These are phyloP conservation scores for Zosterops borbonicus DNA, from an alignment of 2,113 vertebrate species.

Conservation along the genomic window DNA sequence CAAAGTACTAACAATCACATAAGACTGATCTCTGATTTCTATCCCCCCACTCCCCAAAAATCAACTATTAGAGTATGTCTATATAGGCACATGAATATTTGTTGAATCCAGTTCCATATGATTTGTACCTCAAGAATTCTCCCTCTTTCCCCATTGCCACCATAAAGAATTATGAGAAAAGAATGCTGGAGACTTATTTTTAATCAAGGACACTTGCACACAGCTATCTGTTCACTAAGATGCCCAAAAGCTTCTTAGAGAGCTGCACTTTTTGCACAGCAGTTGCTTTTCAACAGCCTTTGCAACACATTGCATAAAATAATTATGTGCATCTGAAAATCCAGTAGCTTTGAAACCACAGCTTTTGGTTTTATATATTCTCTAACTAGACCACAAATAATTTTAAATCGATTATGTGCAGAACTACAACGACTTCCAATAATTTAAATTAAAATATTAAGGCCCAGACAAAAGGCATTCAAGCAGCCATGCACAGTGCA, in stretches of 20 bases:
- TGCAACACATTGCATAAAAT: neutral
- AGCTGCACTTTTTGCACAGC: neutral
- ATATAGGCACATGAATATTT: neutral
- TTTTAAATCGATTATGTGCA: neutral
- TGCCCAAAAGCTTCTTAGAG: neutral
- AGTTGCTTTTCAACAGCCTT: neutral
- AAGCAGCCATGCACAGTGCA: neutral
- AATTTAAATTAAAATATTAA: neutral
- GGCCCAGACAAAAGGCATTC: neutral
- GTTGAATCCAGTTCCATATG: neutral
- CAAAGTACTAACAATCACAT: neutral
- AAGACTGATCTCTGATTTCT: neutral
- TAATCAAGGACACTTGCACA: neutral
- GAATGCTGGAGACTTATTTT: neutral
- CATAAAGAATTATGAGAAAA: neutral
- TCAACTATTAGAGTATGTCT: neutral
- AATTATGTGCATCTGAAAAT: neutral
- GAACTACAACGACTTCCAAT: neutral
- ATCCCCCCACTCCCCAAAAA: accelerated
- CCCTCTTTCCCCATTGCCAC: neutral
- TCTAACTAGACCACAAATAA: neutral
- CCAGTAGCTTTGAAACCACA: neutral
- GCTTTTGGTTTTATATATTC: neutral
- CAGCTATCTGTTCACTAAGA: neutral
- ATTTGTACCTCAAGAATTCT: neutral